These are phyloP conservation scores for Scarus forsteni DNA, from an alignment of 2,797 vertebrate genomes.

Conservation along the genomic window DNA sequence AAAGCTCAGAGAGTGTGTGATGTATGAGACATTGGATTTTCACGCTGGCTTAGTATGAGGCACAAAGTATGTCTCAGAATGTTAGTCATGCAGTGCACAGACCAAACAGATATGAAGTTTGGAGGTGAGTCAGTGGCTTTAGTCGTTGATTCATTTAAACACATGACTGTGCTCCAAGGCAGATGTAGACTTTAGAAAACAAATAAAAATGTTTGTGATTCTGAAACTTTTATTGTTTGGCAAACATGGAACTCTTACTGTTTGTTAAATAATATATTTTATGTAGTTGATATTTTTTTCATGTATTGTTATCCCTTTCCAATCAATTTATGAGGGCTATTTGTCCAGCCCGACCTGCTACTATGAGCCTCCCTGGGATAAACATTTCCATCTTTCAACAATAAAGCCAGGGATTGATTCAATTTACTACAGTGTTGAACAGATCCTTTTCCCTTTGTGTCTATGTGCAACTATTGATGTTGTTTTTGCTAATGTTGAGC, in stretches of 20 bases:
- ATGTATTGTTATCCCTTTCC: constrained; percentile 17
- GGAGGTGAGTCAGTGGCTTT: neutral
- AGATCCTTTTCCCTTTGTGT: too few relatives aligned
- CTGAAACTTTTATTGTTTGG: too few relatives aligned
- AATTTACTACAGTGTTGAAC: too few relatives aligned
- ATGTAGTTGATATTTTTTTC: constrained; percentile 7
- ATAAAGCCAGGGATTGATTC: too few relatives aligned
- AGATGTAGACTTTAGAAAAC: too few relatives aligned
- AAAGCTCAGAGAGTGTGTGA: neutral
- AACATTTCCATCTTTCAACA: too few relatives aligned
- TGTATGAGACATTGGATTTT: constrained; percentile 2
- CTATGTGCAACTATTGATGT: too few relatives aligned
- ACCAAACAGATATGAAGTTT: neutral
- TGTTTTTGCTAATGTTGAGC: too few relatives aligned
- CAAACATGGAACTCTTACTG: too few relatives aligned
- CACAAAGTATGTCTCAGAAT: neutral
- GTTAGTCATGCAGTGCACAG: neutral
- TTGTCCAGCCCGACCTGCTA: constrained; percentile 26
- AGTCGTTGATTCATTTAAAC: neutral
- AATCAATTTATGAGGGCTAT: constrained; percentile 15
- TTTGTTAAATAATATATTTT: too few relatives aligned
- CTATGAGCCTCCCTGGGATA: constrained; percentile 2
- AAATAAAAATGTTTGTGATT: too few relatives aligned
- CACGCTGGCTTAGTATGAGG: neutral
- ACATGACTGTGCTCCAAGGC: too few relatives aligned